Base-by-base conservation (phyloP, 2,797 vertebrate genomes). In the Alectoris magna region DNA sequence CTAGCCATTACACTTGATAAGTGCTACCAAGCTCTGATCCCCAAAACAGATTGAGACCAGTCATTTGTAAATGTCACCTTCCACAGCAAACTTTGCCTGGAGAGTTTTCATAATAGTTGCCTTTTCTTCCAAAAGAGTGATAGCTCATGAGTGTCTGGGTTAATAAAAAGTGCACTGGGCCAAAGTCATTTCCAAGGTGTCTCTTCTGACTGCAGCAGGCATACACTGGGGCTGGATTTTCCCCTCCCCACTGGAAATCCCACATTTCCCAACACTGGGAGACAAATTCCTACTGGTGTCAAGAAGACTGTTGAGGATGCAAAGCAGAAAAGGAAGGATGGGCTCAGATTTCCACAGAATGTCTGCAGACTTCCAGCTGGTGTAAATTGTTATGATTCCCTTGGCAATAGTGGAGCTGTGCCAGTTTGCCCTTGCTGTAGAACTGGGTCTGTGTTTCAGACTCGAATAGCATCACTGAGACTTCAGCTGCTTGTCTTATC, bases 41-140 rank as follows among this genome's bases (percentile, higher is more conserved):
- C 27, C 49, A 95, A 51, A 93, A 63, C 6, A 78, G 18, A 19
- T 93, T 79, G 64, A 59, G 86, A 77, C 79, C 75, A 84, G 44
- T 68, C 34, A 24, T 14, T 87, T 96, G 60, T 93, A 94, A 93
- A 81, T 69, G 21, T 53, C 31, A 90, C 69, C 60, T 76, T 88
- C 75, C 17, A 34, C 38, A 39, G 70, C 84, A 92, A 90, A 64
- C 26, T 84, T 96, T 93, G 73, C 41, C 91, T 55, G 81, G 74
- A 58, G 64, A 19, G 29, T 93, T 90, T 83, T 95, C 88, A 83
- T 44, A 96, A 84, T 75, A 93, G 93, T 93, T 95, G 70, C 56
- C 59, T 85, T 92, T 97, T 91, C 88, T 94, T 76, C 18, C 7
- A 1, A 46, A 91, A 71, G 68, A 91, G 31, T 73, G 78, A 79